Percentiles rank a stretch among this genome's conserved stretches.
phyloP scores from a whole-genome alignment of 2,888 invertebrate genomes.

The Meganola albula region DNA sequence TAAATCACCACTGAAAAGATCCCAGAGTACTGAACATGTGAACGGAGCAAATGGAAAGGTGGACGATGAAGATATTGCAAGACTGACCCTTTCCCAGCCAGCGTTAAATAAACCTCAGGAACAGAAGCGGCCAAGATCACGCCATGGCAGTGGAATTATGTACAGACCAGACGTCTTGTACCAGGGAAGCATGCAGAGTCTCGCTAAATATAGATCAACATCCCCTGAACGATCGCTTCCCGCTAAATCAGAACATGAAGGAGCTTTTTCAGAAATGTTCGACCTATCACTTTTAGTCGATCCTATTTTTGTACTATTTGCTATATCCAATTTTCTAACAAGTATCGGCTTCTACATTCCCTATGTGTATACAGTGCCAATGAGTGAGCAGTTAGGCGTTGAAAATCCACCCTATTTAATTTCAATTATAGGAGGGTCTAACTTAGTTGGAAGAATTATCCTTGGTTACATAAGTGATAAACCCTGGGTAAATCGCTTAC shows the following conservation, averaged over 20 bases:
- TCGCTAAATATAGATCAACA: slow-evolving; percentile 73
- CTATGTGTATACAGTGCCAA: slow-evolving; percentile 89
- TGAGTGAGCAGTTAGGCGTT: slow-evolving; percentile 81
- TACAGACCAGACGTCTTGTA: slow-evolving; percentile 93
- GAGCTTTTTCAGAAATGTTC: slow-evolving; percentile 88
- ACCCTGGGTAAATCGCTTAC: slow-evolving; percentile 92
- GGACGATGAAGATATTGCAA: slow-evolving; percentile 62
- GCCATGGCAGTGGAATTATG: slow-evolving; percentile 86
- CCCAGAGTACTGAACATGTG: slow-evolving; percentile 78
- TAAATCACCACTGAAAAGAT: slow-evolving; percentile 70
- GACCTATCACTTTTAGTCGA: slow-evolving; percentile 90
- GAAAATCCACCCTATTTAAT: slow-evolving; percentile 83
- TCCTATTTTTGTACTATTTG: slow-evolving; percentile 92
- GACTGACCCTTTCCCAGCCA: slow-evolving; percentile 85
- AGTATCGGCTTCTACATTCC: slow-evolving; percentile 97
- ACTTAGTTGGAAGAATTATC: slow-evolving; percentile 92
- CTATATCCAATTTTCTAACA: slow-evolving; percentile 95
- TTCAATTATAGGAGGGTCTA: slow-evolving; percentile 90
- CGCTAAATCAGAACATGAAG: slow-evolving; percentile 83
- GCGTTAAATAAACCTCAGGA: slow-evolving; percentile 74
- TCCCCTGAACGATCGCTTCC: slow-evolving; percentile 78
- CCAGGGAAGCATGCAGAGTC: slow-evolving; percentile 83
- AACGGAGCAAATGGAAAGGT: slow-evolving; percentile 54
- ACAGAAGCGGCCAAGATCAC: slow-evolving; percentile 46
- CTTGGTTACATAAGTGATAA: slow-evolving; percentile 93